These are phyloP conservation scores for Drosophila tsacasi DNA, from an alignment of 1,140 invertebrate genomes.

Conservation along the genomic window DNA sequence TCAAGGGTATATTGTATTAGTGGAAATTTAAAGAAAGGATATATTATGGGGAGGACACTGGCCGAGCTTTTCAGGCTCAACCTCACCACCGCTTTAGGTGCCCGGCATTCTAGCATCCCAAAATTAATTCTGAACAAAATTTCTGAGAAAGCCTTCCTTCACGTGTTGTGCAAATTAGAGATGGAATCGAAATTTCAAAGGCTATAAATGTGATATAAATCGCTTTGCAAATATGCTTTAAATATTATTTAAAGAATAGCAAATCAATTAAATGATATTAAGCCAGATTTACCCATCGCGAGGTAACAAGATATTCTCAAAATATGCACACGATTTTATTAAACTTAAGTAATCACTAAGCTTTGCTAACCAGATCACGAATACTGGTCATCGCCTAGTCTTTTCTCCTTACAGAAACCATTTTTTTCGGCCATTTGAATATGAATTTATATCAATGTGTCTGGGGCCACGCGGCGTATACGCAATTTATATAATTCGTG, in stretches of 20 bases:
- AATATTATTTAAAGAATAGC: not conserved
- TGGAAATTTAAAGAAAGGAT: not conserved
- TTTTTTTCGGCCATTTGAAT: slow-evolving; percentile 64
- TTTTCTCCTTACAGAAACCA: not conserved
- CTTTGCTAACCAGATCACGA: not conserved
- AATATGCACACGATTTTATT: not conserved
- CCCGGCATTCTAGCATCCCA: not conserved
- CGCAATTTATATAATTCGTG: slow-evolving; percentile 82
- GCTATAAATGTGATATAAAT: too few relatives aligned
- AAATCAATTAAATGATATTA: too few relatives aligned
- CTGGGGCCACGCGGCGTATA: slow-evolving; percentile 66
- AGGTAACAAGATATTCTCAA: too few relatives aligned
- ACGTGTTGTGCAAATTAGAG: too few relatives aligned
- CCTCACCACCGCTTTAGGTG: not conserved
- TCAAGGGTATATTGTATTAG: not conserved
- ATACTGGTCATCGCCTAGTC: not conserved
- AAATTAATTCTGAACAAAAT: not conserved
- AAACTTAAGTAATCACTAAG: not conserved
- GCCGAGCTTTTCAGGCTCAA: not conserved
- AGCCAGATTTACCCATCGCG: not conserved
- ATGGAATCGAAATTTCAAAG: too few relatives aligned
- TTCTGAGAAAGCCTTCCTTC: not conserved
- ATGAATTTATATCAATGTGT: slow-evolving; percentile 80
- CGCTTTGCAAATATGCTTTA: not conserved
- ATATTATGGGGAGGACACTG: too few relatives aligned